Evolutionary conservation across 2,888 invertebrate species (phyloP).

Genomic region (Mythimna loreyi): DNA sequence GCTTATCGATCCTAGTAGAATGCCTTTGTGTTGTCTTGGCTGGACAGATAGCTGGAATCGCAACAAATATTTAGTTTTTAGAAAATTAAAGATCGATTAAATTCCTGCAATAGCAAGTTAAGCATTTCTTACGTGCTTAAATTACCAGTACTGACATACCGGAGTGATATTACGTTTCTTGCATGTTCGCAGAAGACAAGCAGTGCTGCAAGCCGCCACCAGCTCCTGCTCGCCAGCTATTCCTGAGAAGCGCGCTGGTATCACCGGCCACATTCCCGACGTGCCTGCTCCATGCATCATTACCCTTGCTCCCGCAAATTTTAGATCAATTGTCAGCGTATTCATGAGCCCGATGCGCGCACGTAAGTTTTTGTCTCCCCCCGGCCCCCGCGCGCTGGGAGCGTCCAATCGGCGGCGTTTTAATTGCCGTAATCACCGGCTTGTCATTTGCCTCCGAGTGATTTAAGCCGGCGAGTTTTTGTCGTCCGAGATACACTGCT

Average conservation of each 20-base stretch:
- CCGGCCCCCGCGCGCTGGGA: constrained; percentile 6
- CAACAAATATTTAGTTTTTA: constrained; percentile 27
- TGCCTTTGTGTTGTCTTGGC: not conserved
- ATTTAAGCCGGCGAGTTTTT: constrained; percentile 67
- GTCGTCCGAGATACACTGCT: constrained; percentile 55
- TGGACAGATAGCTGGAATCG: constrained; percentile 10
- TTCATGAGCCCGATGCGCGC: constrained; percentile 35
- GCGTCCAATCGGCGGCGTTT: constrained; percentile 60
- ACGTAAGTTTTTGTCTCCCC: constrained; percentile 49
- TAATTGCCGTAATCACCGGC: constrained; percentile 78
- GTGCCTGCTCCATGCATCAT: constrained; percentile 33
- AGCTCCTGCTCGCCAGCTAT: not conserved
- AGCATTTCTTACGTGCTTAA: constrained; percentile 33
- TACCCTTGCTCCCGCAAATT: constrained; percentile 30
- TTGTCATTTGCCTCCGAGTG: constrained; percentile 77
- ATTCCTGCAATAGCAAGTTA: constrained; percentile 12
- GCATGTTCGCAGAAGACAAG: constrained; percentile 7
- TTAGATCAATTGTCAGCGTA: constrained; percentile 39
- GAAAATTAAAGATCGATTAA: constrained; percentile 17
- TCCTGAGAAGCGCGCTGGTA: constrained; percentile 7
- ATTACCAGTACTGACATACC: constrained; percentile 32
- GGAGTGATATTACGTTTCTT: constrained; percentile 18
- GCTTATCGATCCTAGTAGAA: not conserved
- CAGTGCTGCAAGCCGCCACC: not conserved
- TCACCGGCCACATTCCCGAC: constrained; percentile 15